Percentiles rank a stretch among this genome's conserved stretches.
These are phyloP conservation scores for Danio jaintianensis DNA, from an alignment of 2,797 vertebrate genomes.

Conservation along the genomic window DNA sequence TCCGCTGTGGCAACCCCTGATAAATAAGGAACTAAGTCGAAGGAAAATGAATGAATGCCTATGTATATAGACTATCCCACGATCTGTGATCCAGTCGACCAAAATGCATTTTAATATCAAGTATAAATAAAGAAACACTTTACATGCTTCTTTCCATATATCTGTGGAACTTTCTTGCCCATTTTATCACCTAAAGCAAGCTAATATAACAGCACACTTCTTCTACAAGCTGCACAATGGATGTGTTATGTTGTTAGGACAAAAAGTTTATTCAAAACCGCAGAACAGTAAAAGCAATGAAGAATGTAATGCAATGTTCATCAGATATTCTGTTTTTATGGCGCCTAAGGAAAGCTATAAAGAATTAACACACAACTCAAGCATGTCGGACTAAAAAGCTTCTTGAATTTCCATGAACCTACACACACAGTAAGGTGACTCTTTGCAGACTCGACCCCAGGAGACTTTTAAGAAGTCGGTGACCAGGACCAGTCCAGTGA, in stretches of 20 bases:
- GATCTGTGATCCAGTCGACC: no score
- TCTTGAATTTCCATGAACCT: conserved; percentile 47
- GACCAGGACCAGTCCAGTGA: conserved; percentile 56
- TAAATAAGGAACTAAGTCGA: no score
- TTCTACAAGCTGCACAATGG: background rate
- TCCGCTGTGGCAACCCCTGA: no score
- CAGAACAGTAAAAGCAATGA: background rate
- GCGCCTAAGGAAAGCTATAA: conserved; percentile 10
- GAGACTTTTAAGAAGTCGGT: conserved; percentile 52
- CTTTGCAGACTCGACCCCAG: conserved; percentile 47
- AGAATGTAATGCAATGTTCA: background rate
- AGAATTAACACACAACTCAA: conserved; percentile 38
- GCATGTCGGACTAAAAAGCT: conserved; percentile 39
- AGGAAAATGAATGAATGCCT: no score
- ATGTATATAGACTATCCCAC: no score
- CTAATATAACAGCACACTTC: background rate
- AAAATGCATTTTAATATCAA: no score
- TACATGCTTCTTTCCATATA: background rate
- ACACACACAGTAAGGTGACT: conserved; percentile 40
- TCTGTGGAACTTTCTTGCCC: background rate
- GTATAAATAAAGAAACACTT: no score
- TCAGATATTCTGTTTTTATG: conserved; percentile 27
- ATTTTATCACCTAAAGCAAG: background rate
- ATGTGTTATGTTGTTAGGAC: conserved; percentile 2
- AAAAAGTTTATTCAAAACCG: background rate